These are phyloP conservation scores for Enteromius anoplus DNA, from an alignment of 2,797 vertebrate species.

Conservation along the genomic window DNA sequence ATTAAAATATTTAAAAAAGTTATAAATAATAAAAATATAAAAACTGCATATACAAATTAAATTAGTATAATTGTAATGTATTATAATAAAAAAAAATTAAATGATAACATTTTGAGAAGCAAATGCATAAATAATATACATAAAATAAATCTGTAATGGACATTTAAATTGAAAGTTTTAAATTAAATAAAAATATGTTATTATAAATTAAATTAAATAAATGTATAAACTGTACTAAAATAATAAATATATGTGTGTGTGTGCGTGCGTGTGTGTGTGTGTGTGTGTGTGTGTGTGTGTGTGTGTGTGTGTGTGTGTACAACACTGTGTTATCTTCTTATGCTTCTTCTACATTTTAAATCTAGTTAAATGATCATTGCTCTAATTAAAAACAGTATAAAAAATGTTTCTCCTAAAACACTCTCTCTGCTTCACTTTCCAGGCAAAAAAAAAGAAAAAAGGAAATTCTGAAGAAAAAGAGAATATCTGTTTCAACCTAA, in stretches of 20 bases:
- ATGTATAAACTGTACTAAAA: neutral
- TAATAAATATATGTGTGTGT: no score
- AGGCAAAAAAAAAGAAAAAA: neutral
- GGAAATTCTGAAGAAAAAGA: neutral
- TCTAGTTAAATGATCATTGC: neutral
- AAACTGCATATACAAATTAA: neutral
- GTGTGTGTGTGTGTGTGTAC: no score
- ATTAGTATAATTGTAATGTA: neutral
- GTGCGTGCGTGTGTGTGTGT: no score
- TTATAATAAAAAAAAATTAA: no score
- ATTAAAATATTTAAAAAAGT: neutral
- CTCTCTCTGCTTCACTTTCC: neutral
- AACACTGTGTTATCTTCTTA: neutral
- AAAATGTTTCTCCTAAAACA: neutral
- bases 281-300: no score
- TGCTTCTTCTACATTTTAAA: no score
- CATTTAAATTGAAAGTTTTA: neutral
- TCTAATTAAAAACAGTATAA: neutral
- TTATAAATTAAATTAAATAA: neutral
- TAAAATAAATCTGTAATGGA: neutral
- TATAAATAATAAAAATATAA: neutral
- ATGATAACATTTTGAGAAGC: no score
- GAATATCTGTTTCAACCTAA: neutral
- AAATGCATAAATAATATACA: neutral
- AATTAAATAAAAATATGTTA: neutral